A percentile compares a stretch with the other conserved stretches of the same genome.
phyloP scores from a whole-genome alignment of 2,113 vertebrate species.

The Ochotona curzoniae region DNA sequence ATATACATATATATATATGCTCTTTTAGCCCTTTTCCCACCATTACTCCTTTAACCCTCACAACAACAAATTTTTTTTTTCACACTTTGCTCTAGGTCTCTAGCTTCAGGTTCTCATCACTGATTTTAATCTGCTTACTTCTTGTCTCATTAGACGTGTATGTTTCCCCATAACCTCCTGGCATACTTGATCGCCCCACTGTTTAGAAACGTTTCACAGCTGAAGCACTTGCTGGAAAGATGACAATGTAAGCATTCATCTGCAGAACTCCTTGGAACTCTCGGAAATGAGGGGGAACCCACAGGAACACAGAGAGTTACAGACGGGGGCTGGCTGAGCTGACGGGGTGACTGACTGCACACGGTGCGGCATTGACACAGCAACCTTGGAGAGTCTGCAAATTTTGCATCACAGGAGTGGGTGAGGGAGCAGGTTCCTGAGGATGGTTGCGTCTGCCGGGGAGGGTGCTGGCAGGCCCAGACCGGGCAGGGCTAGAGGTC shows the following conservation, averaged over 20 bases:
- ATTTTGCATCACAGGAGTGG: accelerated
- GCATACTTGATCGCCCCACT: constrained; percentile 27
- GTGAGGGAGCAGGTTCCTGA: neutral
- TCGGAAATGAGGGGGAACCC: neutral
- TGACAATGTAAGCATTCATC: neutral
- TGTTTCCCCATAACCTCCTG: constrained; percentile 42
- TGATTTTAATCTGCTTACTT: constrained; percentile 30
- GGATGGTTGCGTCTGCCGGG: neutral
- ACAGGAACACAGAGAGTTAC: neutral
- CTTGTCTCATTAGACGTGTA: constrained; percentile 42
- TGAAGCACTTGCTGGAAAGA: constrained; percentile 47
- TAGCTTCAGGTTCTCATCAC: constrained; percentile 6
- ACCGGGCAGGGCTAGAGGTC: neutral
- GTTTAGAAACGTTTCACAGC: constrained; percentile 12
- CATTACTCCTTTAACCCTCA: no score
- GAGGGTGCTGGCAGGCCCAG: neutral
- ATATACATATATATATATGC: no score
- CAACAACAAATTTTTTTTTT: neutral
- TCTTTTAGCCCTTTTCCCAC: no score
- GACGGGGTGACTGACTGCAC: neutral
- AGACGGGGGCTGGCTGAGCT: neutral
- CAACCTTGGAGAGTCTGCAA: accelerated
- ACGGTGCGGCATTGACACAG: neutral
- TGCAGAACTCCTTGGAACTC: constrained; percentile 14
- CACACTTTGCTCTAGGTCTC: constrained; percentile 26